These are phyloP conservation scores for Cryptoprocta ferox DNA, from an alignment of 2,797 vertebrate species.

Conservation along the genomic window DNA sequence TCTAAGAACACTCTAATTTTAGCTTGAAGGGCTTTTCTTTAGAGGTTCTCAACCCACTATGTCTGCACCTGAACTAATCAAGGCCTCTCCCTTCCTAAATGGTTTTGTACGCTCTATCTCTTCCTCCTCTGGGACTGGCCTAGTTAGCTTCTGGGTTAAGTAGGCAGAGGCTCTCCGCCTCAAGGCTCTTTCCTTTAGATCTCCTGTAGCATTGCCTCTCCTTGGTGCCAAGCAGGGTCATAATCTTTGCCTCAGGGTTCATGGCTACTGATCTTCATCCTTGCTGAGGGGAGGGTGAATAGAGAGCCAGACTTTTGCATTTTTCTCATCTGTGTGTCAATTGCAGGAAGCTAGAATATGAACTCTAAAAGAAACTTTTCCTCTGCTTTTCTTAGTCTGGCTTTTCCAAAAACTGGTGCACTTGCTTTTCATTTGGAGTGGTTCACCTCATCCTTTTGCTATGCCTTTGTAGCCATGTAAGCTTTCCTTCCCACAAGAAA, in stretches of 20 bases:
- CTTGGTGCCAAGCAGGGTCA: background rate
- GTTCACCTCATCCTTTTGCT: background rate
- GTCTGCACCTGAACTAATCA: background rate
- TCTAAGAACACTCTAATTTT: constrained; percentile 4
- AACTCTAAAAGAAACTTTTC: constrained; percentile 20
- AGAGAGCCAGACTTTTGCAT: background rate
- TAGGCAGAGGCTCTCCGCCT: background rate
- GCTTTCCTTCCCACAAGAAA: background rate
- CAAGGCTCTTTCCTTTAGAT: constrained; percentile 41
- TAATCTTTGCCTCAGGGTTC: constrained; percentile 46
- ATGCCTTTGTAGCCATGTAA: background rate
- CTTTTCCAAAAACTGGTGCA: background rate
- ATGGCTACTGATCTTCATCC: background rate
- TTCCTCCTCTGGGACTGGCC: background rate
- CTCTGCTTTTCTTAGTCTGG: background rate
- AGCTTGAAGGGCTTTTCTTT: background rate
- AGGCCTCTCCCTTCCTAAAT: background rate
- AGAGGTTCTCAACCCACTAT: background rate
- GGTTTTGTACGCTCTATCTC: background rate
- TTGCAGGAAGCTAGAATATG: background rate
- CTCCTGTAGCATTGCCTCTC: background rate
- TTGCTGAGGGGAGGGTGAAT: background rate
- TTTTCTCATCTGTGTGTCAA: constrained; percentile 40
- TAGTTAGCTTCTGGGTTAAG: background rate
- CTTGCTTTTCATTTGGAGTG: background rate